phyloP scores from a whole-genome alignment of 1,140 invertebrate species.

The Rhyzopertha dominica region DNA sequence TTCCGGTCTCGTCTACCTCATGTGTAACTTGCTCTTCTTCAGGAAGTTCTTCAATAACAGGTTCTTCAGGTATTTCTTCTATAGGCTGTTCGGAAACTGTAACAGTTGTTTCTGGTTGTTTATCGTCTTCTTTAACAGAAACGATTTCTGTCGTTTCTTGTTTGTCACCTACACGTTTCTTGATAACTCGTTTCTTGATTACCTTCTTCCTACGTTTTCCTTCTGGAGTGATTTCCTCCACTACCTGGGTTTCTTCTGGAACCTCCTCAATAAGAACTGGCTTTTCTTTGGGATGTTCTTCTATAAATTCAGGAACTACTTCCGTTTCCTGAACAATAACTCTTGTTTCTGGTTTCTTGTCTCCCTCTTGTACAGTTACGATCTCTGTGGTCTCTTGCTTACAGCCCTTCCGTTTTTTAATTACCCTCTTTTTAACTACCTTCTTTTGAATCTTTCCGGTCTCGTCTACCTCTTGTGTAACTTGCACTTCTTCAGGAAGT shows the following conservation, averaged over 20 bases:
- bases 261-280: conserved; percentile 31
- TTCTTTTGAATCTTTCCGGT: conserved; percentile 41
- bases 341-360: conserved; percentile 40
- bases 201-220: conserved; percentile 40
- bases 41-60: conserved; percentile 26
- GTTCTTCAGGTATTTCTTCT: conserved; percentile 20
- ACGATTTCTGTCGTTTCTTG: conserved; percentile 45
- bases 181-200: conserved; percentile 40
- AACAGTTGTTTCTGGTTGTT: conserved; percentile 38
- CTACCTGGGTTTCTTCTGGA: conserved; percentile 43
- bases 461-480: conserved; percentile 32
- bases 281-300: conserved; percentile 15
- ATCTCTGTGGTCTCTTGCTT: conserved; percentile 32
- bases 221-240: conserved; percentile 40
- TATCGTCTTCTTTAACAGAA: conserved; percentile 45
- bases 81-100: conserved; percentile 16
- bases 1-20: conserved; percentile 29
- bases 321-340: conserved; percentile 37
- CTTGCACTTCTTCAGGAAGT: conserved; percentile 30
- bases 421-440: conserved; percentile 38
- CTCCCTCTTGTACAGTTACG: conserved; percentile 37
- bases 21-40: conserved; percentile 32
- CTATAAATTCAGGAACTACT: conserved; percentile 36
- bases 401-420: conserved; percentile 31
- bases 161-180: conserved; percentile 40